Evolutionary conservation across 2,888 invertebrate genomes (phyloP), one percentile per base, ranked within the genome.

Genomic region (Pemphredon lugubris): DNA sequence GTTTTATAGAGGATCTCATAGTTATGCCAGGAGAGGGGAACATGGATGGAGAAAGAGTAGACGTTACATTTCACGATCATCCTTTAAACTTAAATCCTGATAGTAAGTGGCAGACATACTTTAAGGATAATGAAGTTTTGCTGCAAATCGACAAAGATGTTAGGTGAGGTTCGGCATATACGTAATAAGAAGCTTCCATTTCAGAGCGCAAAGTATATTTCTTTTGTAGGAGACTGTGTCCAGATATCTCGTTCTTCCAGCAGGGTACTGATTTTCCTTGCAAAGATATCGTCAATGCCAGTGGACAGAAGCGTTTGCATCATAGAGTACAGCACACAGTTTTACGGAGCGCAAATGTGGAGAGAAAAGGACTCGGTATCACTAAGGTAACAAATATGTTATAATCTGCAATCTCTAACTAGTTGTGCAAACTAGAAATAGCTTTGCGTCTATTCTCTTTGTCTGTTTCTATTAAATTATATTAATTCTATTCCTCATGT

Each of bases 101-200:
- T 80, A 98, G 98, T 88, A 95, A 97, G 48, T 99, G 99, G 99
- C 95, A 95, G 83, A 95, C 95, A 2, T 99, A 95, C 90, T 99
- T 99, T 90, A 96, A 96, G 89, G 99, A 99, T 89, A 99, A 99
- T 90, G 98, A 99, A 91, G 97, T 98, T 67, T 91, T 99, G 39
- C 90, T 98, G 42, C 99, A 99, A 92, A 99, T 99, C 83, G 98
- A 99, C 90, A 99, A 98, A 90, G 98, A 98, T 90, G 98, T 98
- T 48, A 93, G 97, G 88, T 87, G 73, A 66, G n/a, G 13, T 14
- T 30, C 1, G 2, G 1, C 40, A 14, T 0, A 0, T 44, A 5
- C 18, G 6, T 37, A 3, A 21, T 11, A 14, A 9, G 14, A 45
- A 26, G 21, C 26, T 14, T 6, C n/a, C 2, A 48, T 9, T 5